phyloP scores from a whole-genome alignment of 2,113 vertebrate species.

The Clarias magur region DNA sequence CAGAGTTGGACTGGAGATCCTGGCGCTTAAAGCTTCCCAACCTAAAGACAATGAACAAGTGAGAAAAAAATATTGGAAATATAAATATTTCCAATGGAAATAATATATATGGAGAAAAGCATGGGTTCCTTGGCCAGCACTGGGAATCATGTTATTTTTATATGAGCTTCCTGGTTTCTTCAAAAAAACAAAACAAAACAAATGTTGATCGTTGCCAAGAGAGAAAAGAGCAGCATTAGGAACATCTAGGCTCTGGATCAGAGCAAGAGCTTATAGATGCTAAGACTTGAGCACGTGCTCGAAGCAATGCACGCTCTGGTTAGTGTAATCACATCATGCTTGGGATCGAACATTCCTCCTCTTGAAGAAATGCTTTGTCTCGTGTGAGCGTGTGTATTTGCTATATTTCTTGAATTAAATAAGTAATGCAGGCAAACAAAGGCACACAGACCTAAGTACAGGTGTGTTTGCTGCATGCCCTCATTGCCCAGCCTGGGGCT shows the following conservation, averaged over 20 bases:
- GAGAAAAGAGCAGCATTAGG: background rate
- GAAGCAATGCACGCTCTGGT: background rate
- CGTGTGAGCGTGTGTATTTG: conserved; percentile 27
- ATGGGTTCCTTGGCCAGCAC: background rate
- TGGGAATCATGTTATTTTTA: background rate
- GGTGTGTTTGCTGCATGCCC: conserved; percentile 48
- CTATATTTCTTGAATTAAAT: conserved; percentile 29
- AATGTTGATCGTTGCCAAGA: background rate
- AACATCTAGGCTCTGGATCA: background rate
- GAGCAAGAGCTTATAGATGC: background rate
- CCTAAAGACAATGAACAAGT: background rate
- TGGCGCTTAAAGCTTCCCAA: background rate
- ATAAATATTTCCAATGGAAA: no score
- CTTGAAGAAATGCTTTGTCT: background rate
- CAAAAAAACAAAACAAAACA: no score
- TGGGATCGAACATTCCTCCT: background rate
- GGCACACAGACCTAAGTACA: conserved; percentile 39
- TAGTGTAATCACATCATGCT: conserved; percentile 1
- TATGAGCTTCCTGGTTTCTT: background rate
- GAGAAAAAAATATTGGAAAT: no score
- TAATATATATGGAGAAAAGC: background rate
- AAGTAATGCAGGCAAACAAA: conserved; percentile 25
- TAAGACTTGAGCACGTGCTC: background rate
- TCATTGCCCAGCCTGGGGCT: conserved; percentile 24
- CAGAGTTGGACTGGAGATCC: background rate